Evolutionary conservation across 2,888 invertebrate genomes (phyloP), one percentile per base, ranked within the genome.

Genomic region (Pristionchus mayeri): DNA sequence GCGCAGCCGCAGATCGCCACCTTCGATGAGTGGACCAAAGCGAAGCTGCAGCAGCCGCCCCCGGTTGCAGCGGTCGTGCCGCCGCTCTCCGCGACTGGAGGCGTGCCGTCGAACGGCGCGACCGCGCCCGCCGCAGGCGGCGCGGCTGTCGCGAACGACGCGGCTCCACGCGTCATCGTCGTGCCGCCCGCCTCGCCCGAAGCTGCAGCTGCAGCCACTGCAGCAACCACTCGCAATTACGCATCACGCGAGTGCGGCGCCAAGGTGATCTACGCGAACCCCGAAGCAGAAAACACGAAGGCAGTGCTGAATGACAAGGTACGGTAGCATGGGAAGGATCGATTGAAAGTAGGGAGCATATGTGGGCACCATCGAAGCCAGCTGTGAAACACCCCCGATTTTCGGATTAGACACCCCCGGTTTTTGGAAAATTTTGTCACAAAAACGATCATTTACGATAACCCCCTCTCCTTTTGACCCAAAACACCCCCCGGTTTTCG

Each of bases 181-280:
- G 80, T 57, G 24, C 21, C 80, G 24, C 80, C 82, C 0, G 60
- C 37, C 44, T 11, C 86, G 50, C 44, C 84, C 21, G 75, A 57
- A 1, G 13, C n/a, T n/a, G n/a, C n/a, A n/a, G n/a, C n/a, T n/a
- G 21, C 78, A 21, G n/a, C n/a, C n/a, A n/a, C n/a, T n/a, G 71
- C 83, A 18, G 27, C 85, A 9, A 63, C 86, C 87, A 90, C 96
- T 89, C 97, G 97, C 93, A 99, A 99, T 93, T 98, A 98, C 93
- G 98, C 98, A 1, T 97, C 97, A 0, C 96, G 96, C 6, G 97
- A 97, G 92, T 99, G 99, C 94, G 98, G 98, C 0, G 98, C 99
- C 0, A 99, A 99, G 94, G 95, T 99, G 48, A 95, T 98, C 3
- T 96, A 96, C 34, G 95, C 96, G 4, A 99, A 99, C 94, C 95